These are phyloP conservation scores for Macquaria ambigua DNA, from an alignment of 2,113 vertebrate genomes.

Conservation along the genomic window DNA sequence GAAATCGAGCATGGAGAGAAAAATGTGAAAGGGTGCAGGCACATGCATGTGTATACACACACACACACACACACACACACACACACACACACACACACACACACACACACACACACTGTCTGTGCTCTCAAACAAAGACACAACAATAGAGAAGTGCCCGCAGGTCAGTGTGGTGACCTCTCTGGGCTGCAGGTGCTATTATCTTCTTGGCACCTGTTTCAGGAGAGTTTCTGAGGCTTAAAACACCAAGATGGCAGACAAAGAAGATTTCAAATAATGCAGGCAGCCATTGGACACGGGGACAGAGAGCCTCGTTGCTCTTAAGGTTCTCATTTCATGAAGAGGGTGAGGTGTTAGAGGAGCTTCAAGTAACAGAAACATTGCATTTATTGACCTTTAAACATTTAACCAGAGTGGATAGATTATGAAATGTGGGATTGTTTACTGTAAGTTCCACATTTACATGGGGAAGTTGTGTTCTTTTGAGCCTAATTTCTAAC, in stretches of 20 bases:
- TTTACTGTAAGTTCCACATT: too few species aligned
- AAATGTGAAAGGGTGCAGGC: conserved; percentile 10
- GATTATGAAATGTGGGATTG: too few species aligned
- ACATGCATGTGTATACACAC: conserved; percentile 1
- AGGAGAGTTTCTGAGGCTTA: conserved; percentile 57
- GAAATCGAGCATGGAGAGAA: conserved; percentile 41
- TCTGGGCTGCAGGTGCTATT: conserved; percentile 69
- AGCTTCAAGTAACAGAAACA: background rate
- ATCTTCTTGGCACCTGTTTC: conserved; percentile 72
- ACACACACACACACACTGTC: conserved; percentile 34
- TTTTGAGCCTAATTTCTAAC: too few species aligned
- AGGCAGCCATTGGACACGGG: background rate
- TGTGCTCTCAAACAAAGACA: conserved; percentile 38
- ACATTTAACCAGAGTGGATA: background rate
- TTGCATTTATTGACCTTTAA: background rate
- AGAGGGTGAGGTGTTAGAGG: background rate
- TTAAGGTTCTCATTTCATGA: background rate
- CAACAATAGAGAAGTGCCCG: conserved; percentile 28
- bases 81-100: conserved; percentile 29
- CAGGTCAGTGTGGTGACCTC: conserved; percentile 69
- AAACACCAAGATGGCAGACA: conserved; percentile 45
- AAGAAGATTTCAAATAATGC: conserved; percentile 37
- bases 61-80: conserved; percentile 22
- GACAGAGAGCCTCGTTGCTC: conserved; percentile 5
- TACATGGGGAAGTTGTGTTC: too few species aligned